Conservation (phyloP, 1,140 invertebrate genomes). For the Leptoteleia sp. region DNA sequence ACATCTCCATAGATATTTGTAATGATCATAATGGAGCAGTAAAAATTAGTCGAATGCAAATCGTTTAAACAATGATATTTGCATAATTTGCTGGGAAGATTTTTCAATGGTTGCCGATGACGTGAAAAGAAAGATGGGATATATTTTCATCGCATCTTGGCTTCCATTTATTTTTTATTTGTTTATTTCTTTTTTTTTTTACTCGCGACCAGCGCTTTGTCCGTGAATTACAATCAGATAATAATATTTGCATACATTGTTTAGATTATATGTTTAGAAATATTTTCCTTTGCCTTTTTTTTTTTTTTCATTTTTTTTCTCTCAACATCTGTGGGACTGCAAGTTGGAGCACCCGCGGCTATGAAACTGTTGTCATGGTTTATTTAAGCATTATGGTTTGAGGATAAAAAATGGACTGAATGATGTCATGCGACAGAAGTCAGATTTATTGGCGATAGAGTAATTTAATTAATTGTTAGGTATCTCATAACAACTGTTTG, state of each 20-base stretch:
- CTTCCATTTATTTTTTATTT: too few relatives aligned
- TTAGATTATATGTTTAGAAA: conserved; percentile 37
- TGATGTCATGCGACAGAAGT: too few relatives aligned
- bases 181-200: too few relatives aligned
- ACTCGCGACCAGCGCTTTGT: conserved; percentile 6
- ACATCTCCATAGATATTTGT: too few relatives aligned
- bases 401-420: conserved; percentile 11
- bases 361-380: too few relatives aligned
- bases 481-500: conserved; percentile 5
- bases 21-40: too few relatives aligned
- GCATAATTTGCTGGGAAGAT: too few relatives aligned
- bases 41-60: too few relatives aligned
- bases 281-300: conserved; percentile 6
- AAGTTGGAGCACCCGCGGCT: not conserved
- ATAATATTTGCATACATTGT: conserved; percentile 54
- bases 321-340: conserved; percentile 20
- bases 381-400: conserved; percentile 27
- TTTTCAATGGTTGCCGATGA: too few relatives aligned
- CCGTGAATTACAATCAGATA: conserved; percentile 51
- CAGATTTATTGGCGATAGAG: conserved; percentile 24
- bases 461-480: conserved; percentile 39
- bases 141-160: conserved; percentile 4
- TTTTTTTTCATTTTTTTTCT: too few relatives aligned
- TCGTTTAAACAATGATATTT: too few relatives aligned
- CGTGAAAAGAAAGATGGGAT: too few relatives aligned